Base-by-base conservation (phyloP, 2,888 invertebrate species). In the Diarsia mendica region DNA sequence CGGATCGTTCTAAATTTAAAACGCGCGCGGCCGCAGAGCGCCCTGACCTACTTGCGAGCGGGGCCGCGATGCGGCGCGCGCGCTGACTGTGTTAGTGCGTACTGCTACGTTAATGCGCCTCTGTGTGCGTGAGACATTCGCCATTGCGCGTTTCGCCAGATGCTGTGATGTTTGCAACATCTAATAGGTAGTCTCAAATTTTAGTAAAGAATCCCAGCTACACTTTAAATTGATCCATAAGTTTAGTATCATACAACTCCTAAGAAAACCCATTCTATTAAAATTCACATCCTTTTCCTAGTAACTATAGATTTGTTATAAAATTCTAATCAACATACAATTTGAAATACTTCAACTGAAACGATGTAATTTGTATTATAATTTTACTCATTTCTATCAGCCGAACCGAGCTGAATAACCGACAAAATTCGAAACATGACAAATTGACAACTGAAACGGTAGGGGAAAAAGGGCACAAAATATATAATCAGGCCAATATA, bases 1-100 rank as follows among this genome's bases (percentile, higher is more conserved):
- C 94, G 92, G 94, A 95, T 96, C 94, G 95, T 94, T 96, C 96
- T 96, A 96, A 96, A 96, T 96, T 96, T 96, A 96, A 95, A 96
- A 94, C 95, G 94, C 95, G 95, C 95, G 93, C 96, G 94, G 95
- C 95, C 95, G 94, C 96, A 94, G 91, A 94, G 93, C 96, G 95
- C 96, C 96, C 95, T 96, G 96, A 96, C 96, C 96, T 95, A 96
- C 93, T 96, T 96, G 95, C 94, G 90, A 93, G 95, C 95, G 95
- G 96, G 95, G 96, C 95, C 95, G 94, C 95, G 96, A 94, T 95
- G 96, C 96, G 96, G 95, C 95, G 95, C 95, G 94, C 94, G 95
- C 95, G 94, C 94, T 89, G 89, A 86, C 88, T 89, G 91, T 89
- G 91, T 89, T 89, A 92, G 92, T 93, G 93, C 92, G 93, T 94